Evolutionary conservation across 1,140 invertebrate species (phyloP).

Genomic region (Diorhabda sublineata): DNA sequence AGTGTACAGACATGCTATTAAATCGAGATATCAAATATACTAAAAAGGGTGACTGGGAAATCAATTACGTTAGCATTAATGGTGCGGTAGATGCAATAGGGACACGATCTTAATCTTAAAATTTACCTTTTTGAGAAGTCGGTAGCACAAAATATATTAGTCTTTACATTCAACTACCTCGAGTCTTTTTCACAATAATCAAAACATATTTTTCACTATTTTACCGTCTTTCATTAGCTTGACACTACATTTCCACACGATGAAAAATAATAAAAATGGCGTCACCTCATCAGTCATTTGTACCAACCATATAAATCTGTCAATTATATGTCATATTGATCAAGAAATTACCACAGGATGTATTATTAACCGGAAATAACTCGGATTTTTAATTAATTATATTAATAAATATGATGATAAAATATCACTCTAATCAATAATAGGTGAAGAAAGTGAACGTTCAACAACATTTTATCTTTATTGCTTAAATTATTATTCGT

Average conservation of each 20-base stretch:
- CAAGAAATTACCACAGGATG: too few relatives aligned
- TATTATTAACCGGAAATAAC: too few relatives aligned
- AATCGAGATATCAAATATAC: constrained; percentile 5
- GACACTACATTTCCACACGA: background rate
- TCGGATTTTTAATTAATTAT: too few relatives aligned
- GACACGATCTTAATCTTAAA: background rate
- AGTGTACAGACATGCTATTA: constrained; percentile 85
- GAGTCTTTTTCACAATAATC: background rate
- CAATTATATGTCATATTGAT: too few relatives aligned
- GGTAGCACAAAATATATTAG: background rate
- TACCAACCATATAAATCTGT: background rate
- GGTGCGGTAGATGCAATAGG: background rate
- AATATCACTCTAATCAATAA: too few relatives aligned
- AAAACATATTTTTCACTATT: background rate
- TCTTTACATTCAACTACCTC: background rate
- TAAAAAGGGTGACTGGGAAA: background rate
- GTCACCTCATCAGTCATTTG: background rate
- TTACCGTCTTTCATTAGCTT: background rate
- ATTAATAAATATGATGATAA: too few relatives aligned
- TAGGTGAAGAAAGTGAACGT: too few relatives aligned
- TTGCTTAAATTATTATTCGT: too few relatives aligned
- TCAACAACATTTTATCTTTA: too few relatives aligned
- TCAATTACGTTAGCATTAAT: constrained; percentile 6
- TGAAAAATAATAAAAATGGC: background rate
- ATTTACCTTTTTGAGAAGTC: background rate